Percentiles rank a stretch among this genome's conserved stretches.
Evolutionary conservation across 2,888 invertebrate genomes (phyloP).

Genomic region (Amiota communis): DNA sequence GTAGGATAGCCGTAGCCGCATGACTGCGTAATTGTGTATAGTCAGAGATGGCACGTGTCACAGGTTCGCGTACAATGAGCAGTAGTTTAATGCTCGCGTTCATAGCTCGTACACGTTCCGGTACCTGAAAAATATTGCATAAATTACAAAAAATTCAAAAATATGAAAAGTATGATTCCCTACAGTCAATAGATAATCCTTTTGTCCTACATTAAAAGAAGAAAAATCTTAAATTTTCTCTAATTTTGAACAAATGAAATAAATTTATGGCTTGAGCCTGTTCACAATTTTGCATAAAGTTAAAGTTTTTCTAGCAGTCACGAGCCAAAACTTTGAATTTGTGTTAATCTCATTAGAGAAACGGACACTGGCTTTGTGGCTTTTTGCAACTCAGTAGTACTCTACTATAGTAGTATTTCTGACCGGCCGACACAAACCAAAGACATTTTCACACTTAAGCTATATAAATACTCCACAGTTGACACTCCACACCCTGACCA

Average conservation of each 20-base stretch:
- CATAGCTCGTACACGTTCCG: slow-evolving; percentile 94
- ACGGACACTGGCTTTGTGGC: slow-evolving; percentile 2
- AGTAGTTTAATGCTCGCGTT: slow-evolving; percentile 93
- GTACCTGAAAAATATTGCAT: slow-evolving; percentile 77
- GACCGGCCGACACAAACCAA: neutral
- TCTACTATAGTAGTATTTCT: neutral
- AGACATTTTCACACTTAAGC: slow-evolving; percentile 7
- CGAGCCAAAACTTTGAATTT: slow-evolving; percentile 1
- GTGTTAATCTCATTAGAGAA: slow-evolving; percentile 14
- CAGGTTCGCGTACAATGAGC: slow-evolving; percentile 95
- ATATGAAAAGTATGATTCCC: neutral
- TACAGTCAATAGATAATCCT: neutral
- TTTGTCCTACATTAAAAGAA: neutral
- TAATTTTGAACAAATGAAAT: slow-evolving; percentile 9
- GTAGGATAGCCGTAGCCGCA: slow-evolving; percentile 83
- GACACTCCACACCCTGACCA: no score
- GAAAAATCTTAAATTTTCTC: slow-evolving; percentile 7
- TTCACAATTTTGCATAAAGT: neutral
- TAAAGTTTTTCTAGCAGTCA: neutral
- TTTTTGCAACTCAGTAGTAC: neutral
- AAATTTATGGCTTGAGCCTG: neutral
- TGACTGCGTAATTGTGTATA: slow-evolving; percentile 93
- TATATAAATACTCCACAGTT: no score
- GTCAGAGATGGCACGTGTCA: slow-evolving; percentile 96
- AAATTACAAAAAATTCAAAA: slow-evolving; percentile 11